A percentile compares a stretch with the other conserved stretches of the same genome.
These are phyloP conservation scores for Acanthochromis polyacanthus DNA, from an alignment of 2,113 vertebrate genomes.

Conservation along the genomic window DNA sequence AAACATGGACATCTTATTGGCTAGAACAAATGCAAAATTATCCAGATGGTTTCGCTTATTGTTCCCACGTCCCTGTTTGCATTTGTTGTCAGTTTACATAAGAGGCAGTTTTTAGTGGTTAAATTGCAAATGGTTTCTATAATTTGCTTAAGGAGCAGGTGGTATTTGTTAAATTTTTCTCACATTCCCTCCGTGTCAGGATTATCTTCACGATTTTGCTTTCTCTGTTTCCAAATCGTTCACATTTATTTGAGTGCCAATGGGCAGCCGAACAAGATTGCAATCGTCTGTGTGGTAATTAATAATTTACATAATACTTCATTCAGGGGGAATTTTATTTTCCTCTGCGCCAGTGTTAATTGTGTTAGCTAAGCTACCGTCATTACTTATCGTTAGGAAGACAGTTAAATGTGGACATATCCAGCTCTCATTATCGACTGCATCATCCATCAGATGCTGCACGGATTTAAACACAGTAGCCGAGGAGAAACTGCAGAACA, in stretches of 20 bases:
- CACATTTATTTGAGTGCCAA: slow-evolving; percentile 71
- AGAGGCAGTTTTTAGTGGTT: slow-evolving; percentile 31
- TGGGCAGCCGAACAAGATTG: slow-evolving; percentile 75
- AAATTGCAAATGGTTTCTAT: slow-evolving; percentile 58
- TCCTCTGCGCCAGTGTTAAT: slow-evolving; percentile 66
- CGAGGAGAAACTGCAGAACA: slow-evolving; percentile 18
- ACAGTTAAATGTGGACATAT: slow-evolving; percentile 69
- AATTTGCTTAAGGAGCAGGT: slow-evolving; percentile 65
- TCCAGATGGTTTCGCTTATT: slow-evolving; percentile 11
- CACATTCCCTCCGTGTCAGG: slow-evolving; percentile 43
- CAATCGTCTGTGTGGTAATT: slow-evolving; percentile 77
- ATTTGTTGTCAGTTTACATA: slow-evolving; percentile 29
- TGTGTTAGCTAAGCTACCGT: slow-evolving; percentile 70
- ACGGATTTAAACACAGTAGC: slow-evolving; percentile 50
- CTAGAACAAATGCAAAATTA: slow-evolving; percentile 24
- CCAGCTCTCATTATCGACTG: slow-evolving; percentile 66
- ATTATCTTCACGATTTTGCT: slow-evolving; percentile 59
- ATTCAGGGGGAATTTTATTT: slow-evolving; percentile 73
- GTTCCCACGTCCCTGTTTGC: slow-evolving; percentile 15
- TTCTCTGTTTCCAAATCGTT: slow-evolving; percentile 70
- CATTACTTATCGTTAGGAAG: slow-evolving; percentile 76
- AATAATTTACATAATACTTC: slow-evolving; percentile 84
- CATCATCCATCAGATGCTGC: slow-evolving; percentile 58
- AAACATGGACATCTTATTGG: neutral
- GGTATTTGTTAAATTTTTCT: slow-evolving; percentile 55